These are phyloP conservation scores for Nasonia longicornis DNA, from an alignment of 1,140 invertebrate genomes.

Conservation along the genomic window DNA sequence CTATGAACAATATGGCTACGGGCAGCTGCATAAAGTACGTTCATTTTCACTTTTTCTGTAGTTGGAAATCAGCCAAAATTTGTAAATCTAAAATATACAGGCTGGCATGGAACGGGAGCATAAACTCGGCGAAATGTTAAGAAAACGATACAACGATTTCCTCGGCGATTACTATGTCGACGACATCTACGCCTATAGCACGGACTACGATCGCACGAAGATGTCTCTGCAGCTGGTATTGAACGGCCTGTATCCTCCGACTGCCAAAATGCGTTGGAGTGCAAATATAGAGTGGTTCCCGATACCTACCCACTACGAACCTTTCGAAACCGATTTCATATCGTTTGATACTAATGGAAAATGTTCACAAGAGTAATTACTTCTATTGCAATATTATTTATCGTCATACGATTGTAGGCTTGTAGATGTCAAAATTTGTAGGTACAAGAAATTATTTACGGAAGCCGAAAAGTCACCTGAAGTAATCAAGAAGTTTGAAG, in stretches of 20 bases:
- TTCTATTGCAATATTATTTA: neutral
- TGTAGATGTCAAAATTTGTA: neutral
- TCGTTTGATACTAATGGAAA: neutral
- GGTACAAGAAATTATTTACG: neutral
- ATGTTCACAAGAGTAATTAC: neutral
- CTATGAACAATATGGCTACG: neutral
- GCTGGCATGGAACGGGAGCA: neutral
- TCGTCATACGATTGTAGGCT: neutral
- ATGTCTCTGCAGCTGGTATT: neutral
- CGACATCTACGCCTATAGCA: neutral
- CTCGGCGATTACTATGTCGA: neutral
- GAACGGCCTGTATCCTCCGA: slow-evolving; percentile 1
- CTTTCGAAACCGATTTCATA: neutral
- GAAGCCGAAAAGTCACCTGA: neutral
- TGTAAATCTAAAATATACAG: neutral
- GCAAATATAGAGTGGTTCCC: neutral
- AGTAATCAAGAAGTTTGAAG: neutral
- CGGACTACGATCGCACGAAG: slow-evolving; percentile 6
- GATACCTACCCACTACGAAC: neutral
- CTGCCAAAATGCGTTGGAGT: neutral
- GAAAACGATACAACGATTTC: neutral
- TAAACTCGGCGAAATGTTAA: neutral
- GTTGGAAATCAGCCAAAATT: too few species aligned
- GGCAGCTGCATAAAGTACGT: slow-evolving; percentile 5
- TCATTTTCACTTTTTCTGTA: neutral